Conservation (phyloP, 2,797 vertebrate species). For the Alcedo quadribrachys region DNA sequence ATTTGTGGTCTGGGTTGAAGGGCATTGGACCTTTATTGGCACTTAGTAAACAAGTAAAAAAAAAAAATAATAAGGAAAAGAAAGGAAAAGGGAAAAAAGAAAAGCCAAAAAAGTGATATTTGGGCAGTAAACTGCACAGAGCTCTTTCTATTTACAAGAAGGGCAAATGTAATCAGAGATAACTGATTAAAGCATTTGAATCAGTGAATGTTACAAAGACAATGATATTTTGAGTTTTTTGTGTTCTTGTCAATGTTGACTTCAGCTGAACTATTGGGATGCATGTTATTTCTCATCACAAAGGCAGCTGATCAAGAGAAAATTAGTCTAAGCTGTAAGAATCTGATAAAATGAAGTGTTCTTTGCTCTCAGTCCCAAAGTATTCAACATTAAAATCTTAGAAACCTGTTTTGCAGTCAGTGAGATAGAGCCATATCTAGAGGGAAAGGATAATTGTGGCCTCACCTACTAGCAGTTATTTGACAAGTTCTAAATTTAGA, state of each 20-base stretch:
- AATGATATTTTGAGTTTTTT: neutral
- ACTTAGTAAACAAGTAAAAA: slow-evolving; percentile 14
- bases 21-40: slow-evolving; percentile 31
- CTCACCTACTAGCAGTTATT: neutral
- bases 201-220: neutral
- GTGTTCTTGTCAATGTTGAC: neutral
- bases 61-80: slow-evolving; percentile 14
- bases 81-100: slow-evolving; percentile 41
- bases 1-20: slow-evolving; percentile 55
- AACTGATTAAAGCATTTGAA: neutral
- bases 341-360: neutral
- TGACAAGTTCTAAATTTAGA: neutral
- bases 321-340: neutral
- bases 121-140: neutral
- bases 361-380: neutral
- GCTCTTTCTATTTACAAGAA: neutral
- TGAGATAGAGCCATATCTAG: neutral
- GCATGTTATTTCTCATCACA: neutral
- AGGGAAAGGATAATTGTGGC: neutral
- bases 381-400: neutral
- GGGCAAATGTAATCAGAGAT: neutral
- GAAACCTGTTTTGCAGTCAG: neutral
- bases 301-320: neutral
- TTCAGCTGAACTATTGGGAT: neutral
- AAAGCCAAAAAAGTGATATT: slow-evolving; percentile 67